These are phyloP conservation scores for Piaya cayana DNA, from an alignment of 2,113 vertebrate genomes.

Conservation along the genomic window DNA sequence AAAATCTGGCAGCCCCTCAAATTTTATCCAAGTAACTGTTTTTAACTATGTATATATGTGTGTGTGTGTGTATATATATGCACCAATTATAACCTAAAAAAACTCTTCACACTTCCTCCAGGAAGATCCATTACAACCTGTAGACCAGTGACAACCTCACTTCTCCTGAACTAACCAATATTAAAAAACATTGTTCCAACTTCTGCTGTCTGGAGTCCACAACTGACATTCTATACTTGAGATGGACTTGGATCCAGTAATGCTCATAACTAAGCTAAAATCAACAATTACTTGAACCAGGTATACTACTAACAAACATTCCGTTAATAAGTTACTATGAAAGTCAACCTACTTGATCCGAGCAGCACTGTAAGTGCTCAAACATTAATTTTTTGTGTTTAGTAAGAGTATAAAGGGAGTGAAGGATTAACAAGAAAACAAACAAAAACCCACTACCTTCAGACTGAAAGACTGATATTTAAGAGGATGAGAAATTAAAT, in stretches of 20 bases:
- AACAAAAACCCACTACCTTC: too few species aligned
- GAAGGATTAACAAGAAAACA: not conserved
- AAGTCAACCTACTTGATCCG: not conserved
- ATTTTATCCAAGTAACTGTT: not conserved
- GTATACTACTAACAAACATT: not conserved
- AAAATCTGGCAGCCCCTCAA: not conserved
- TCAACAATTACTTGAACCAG: not conserved
- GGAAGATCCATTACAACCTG: not conserved
- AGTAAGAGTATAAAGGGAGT: not conserved
- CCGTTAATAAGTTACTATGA: not conserved
- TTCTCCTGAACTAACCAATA: not conserved
- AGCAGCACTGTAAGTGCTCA: not conserved
- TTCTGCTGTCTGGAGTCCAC: not conserved
- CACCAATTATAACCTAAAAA: not conserved
- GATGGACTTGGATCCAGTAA: not conserved
- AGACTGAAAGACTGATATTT: not conserved
- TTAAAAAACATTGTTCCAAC: not conserved
- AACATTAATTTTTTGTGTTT: not conserved
- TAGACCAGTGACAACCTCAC: not conserved
- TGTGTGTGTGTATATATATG: too few species aligned
- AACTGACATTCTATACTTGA: not conserved
- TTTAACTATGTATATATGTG: too few species aligned
- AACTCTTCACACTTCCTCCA: not conserved
- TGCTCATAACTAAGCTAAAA: not conserved
- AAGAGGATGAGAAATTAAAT: not conserved